These are phyloP conservation scores for Tadarida brasiliensis DNA, from an alignment of 2,797 vertebrate species.

Conservation along the genomic window DNA sequence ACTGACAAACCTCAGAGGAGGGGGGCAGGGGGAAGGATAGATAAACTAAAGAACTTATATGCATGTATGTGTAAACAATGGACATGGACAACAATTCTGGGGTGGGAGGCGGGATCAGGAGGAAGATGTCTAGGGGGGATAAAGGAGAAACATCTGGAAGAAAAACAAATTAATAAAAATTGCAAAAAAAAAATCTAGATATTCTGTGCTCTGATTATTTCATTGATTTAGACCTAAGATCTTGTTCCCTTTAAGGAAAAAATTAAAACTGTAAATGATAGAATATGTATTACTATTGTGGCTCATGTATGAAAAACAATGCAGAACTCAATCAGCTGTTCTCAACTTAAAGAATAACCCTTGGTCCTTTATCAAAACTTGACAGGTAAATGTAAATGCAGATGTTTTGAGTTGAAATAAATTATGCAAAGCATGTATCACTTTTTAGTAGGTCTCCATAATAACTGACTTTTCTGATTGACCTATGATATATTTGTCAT, in stretches of 20 bases:
- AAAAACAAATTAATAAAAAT: no score
- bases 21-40: no score
- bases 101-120: no score
- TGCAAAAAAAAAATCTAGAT: neutral
- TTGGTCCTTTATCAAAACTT: neutral
- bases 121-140: no score
- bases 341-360: neutral
- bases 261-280: constrained; percentile 22
- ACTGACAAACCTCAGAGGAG: no score
- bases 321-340: neutral
- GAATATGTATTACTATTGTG: neutral
- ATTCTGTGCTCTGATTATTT: neutral
- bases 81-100: no score
- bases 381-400: neutral
- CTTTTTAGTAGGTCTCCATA: neutral
- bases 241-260: neutral
- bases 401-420: neutral
- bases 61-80: no score
- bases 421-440: neutral
- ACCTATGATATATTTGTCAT: neutral
- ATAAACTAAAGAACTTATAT: no score
- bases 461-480: neutral
- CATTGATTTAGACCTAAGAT: neutral
- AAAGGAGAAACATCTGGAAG: no score
- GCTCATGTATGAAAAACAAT: neutral